phyloP scores from a whole-genome alignment of 1,140 invertebrate genomes.

The Mactra quadrangularis region DNA sequence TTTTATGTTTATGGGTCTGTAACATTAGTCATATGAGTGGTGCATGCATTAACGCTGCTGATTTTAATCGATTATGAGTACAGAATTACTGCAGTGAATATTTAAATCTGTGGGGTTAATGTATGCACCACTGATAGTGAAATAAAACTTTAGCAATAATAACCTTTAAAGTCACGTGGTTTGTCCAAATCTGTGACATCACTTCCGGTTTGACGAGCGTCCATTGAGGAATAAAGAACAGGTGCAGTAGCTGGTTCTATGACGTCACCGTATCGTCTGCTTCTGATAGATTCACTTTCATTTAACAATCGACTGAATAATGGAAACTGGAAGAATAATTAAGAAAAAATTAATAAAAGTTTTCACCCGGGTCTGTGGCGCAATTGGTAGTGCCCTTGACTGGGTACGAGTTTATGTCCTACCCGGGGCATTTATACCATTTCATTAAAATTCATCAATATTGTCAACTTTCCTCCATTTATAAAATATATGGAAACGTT shows the following conservation, averaged over 20 bases:
- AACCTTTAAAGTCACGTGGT: neutral
- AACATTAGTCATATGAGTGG: no score
- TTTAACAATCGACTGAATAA: conserved; percentile 16
- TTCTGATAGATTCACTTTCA: conserved; percentile 7
- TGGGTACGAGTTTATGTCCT: neutral
- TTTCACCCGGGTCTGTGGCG: neutral
- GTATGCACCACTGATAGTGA: no score
- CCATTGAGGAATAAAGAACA: neutral
- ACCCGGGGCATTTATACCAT: neutral
- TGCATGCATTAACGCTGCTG: no score
- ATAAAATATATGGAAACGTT: no score
- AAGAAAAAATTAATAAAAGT: neutral
- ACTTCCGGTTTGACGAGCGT: neutral
- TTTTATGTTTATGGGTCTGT: no score
- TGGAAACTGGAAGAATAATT: conserved; percentile 11
- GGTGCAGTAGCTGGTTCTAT: conserved; percentile 38
- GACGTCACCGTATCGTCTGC: neutral
- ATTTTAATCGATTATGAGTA: no score
- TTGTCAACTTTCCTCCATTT: no score
- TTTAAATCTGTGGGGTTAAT: no score
- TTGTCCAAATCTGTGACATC: neutral
- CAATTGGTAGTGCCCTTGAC: no score
- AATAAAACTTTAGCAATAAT: no score
- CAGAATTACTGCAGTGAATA: no score
- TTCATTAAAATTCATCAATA: no score